phyloP scores from a whole-genome alignment of 2,888 invertebrate species.

The Cataglyphis altisquamis region DNA sequence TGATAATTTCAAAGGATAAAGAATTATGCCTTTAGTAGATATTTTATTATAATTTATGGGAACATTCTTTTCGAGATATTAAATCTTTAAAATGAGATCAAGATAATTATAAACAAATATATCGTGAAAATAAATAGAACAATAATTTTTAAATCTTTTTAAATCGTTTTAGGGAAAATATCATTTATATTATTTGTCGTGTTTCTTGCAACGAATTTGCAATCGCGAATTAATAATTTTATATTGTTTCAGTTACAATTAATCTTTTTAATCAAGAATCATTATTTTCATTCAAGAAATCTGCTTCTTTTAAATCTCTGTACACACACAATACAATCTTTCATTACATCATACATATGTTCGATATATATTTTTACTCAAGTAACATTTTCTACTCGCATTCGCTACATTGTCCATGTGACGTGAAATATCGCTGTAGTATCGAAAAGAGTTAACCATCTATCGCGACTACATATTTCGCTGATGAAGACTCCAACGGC shows the following conservation, averaged over 20 bases:
- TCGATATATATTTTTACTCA: not conserved
- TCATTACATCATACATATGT: not conserved
- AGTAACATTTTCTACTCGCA: not conserved
- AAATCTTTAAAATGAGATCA: not conserved
- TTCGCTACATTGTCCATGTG: not conserved
- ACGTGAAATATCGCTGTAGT: not conserved
- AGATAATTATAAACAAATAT: not conserved
- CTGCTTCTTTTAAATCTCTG: not conserved
- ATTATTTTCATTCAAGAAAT: slow-evolving; percentile 1
- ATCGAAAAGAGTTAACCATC: slow-evolving; percentile 17
- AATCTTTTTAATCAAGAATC: not conserved
- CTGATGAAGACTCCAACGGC: slow-evolving; percentile 31
- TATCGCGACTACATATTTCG: not conserved
- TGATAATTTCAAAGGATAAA: slow-evolving; percentile 38
- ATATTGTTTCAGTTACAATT: not conserved
- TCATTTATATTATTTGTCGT: not conserved
- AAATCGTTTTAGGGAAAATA: not conserved
- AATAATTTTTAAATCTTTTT: not conserved
- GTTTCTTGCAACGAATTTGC: not conserved
- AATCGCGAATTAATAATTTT: not conserved
- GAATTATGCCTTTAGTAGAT: slow-evolving; percentile 5
- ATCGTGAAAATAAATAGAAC: not conserved
- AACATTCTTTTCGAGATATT: not conserved
- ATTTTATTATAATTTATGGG: slow-evolving; percentile 14
- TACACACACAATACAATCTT: not conserved